phyloP scores from a whole-genome alignment of 2,797 vertebrate species.

The Premnoplex brunnescens region DNA sequence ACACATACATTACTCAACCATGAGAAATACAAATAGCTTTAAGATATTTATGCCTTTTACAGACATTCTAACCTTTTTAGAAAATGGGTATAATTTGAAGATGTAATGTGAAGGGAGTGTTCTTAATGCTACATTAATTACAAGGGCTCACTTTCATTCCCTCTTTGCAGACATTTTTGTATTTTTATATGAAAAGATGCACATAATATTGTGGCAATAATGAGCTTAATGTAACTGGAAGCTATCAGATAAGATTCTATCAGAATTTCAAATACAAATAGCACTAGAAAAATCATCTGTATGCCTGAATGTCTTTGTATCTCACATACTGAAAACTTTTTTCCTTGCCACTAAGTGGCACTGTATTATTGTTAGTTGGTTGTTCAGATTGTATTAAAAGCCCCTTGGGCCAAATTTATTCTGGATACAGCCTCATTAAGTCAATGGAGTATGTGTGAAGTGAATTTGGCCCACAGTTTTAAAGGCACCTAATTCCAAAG shows the following conservation, averaged over 20 bases:
- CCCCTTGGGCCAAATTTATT: slow-evolving; percentile 51
- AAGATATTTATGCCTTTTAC: slow-evolving; percentile 59
- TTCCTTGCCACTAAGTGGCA: slow-evolving; percentile 73
- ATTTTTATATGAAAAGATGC: slow-evolving; percentile 71
- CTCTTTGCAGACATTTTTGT: slow-evolving; percentile 69
- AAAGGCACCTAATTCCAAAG: not conserved
- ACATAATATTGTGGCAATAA: slow-evolving; percentile 74
- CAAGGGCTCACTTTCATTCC: slow-evolving; percentile 38
- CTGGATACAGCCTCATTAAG: not conserved
- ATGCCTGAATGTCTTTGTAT: not conserved
- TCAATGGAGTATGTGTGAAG: not conserved
- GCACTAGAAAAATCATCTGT: slow-evolving; percentile 28
- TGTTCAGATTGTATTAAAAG: slow-evolving; percentile 45
- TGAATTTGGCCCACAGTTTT: slow-evolving; percentile 17
- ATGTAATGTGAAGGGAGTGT: slow-evolving; percentile 55
- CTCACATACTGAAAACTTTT: slow-evolving; percentile 17
- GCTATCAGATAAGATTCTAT: slow-evolving; percentile 63
- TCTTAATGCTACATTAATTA: slow-evolving; percentile 65
- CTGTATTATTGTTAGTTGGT: slow-evolving; percentile 63
- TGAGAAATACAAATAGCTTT: slow-evolving; percentile 58
- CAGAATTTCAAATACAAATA: slow-evolving; percentile 71
- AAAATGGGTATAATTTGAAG: slow-evolving; percentile 69
- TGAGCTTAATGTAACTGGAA: slow-evolving; percentile 75
- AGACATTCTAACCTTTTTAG: slow-evolving; percentile 69
- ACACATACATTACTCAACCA: slow-evolving; percentile 23